Evolutionary conservation across 1,140 invertebrate genomes (phyloP).

Genomic region (Drosophila busckii): DNA sequence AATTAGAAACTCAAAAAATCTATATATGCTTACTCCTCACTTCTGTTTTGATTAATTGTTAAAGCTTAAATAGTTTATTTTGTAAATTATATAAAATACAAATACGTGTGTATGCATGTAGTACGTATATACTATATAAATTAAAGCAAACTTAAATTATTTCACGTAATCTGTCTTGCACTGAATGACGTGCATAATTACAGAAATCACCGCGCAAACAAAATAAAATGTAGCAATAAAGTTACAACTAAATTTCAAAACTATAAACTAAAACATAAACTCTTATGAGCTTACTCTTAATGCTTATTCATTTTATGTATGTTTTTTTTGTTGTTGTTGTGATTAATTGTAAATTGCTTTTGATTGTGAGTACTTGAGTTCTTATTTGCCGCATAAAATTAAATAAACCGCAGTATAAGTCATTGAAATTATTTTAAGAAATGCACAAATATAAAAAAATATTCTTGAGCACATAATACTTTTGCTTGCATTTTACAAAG

Average conservation of each 20-base stretch:
- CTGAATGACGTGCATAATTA: slow-evolving; percentile 29
- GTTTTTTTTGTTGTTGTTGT: slow-evolving; percentile 25
- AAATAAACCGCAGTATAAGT: slow-evolving; percentile 19
- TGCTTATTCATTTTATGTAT: slow-evolving; percentile 23
- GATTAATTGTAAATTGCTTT: slow-evolving; percentile 55
- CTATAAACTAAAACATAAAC: slow-evolving; percentile 46
- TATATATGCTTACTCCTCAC: slow-evolving; percentile 33
- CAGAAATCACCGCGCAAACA: slow-evolving; percentile 35
- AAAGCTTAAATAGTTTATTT: slow-evolving; percentile 69
- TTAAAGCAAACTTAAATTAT: slow-evolving; percentile 41
- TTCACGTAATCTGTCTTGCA: slow-evolving; percentile 33
- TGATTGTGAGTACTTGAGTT: slow-evolving; percentile 59
- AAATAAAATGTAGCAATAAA: slow-evolving; percentile 38
- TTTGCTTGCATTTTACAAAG: slow-evolving; percentile 40
- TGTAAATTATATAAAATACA: slow-evolving; percentile 56
- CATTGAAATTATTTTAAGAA: slow-evolving; percentile 48
- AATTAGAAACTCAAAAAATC: slow-evolving; percentile 46
- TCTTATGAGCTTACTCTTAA: slow-evolving; percentile 40
- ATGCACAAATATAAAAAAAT: slow-evolving; percentile 42
- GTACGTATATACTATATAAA: slow-evolving; percentile 44
- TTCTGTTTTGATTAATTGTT: slow-evolving; percentile 60
- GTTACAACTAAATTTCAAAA: slow-evolving; percentile 44
- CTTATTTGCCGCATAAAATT: slow-evolving; percentile 25
- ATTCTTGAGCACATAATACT: slow-evolving; percentile 71
- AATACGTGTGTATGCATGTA: slow-evolving; percentile 30